Base-by-base conservation (phyloP, 2,113 vertebrate genomes). In the Lonchura striata region DNA sequence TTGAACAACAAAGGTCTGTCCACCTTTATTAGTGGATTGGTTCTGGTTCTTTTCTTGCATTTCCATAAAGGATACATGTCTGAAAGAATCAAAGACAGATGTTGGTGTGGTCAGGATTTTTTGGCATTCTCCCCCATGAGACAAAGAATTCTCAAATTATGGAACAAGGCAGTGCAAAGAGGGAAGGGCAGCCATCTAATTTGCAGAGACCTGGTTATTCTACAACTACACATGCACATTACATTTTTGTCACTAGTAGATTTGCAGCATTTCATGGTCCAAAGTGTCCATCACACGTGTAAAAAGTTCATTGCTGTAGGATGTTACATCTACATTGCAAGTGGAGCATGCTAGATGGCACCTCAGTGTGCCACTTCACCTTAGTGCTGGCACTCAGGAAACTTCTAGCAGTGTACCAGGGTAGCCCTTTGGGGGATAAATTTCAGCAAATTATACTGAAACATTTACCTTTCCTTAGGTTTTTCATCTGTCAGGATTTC, bases 271-370 rank as follows among this genome's bases (percentile, higher is more conserved):
- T 30, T 57, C 7, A 4, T 27, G 24, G n/a, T 50, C 46, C 0
- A 1, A 79, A 17, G 33, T 11, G 56, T 50, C 25, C 49, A 56
- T 19, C 37, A 27, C 2, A 6, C 13, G 0, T 7, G 28, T 33
- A 21, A 56, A 82, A 64, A 81, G 13, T 37, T 87, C 6, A 2
- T 19, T 56, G 53, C 22, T 13, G 0, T 17, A 39, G 76, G 35
- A 61, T 0, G 6, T 39, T 1, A 2, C 25, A 84, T 30, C 23
- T 60, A 52, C 30, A 28, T 1, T 28, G 18, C n/a, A 76, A 59
- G 69, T 5, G 15, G 28, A 54, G 3, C 3, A 4, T 46, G 61
- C 31, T 56, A 47, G 42, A 24, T 42, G n/a, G 44, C 27, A 79
- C 7, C 42, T 37, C 39, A 44, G 11, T 52, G 15, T 52, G 49